A percentile compares a stretch with the other conserved stretches of the same genome.
phyloP scores from a whole-genome alignment of 2,113 vertebrate genomes.

The Dendropsophus ebraccatus region DNA sequence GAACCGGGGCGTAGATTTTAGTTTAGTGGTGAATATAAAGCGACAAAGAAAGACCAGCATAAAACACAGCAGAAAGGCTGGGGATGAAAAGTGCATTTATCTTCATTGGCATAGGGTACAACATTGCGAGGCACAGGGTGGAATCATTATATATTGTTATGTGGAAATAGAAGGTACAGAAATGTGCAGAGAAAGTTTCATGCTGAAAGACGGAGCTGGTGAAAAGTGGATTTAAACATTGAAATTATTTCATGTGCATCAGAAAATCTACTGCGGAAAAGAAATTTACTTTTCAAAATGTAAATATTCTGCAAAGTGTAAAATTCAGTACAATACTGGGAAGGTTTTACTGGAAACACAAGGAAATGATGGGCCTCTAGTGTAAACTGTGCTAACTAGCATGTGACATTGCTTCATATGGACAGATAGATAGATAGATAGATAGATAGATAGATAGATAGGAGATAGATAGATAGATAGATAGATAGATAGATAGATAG shows the following conservation, averaged over 20 bases:
- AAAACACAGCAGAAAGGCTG: background rate
- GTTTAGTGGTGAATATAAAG: slow-evolving; percentile 10
- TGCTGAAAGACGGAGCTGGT: background rate
- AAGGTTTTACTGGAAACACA: too few species aligned
- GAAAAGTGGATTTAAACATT: background rate
- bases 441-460: too few species aligned
- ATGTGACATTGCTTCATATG: too few species aligned
- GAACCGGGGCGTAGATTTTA: slow-evolving; percentile 23
- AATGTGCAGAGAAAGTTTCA: background rate
- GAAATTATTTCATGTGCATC: background rate
- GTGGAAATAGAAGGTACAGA: background rate
- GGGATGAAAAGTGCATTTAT: slow-evolving; percentile 29
- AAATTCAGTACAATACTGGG: too few species aligned
- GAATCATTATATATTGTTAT: background rate
- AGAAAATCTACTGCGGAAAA: background rate
- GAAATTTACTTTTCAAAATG: background rate
- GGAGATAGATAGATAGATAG: too few species aligned
- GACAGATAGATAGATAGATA: too few species aligned
- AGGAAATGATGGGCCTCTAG: background rate
- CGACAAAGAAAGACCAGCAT: background rate
- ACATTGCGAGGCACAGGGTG: background rate
- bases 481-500: too few species aligned
- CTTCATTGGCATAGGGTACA: slow-evolving; percentile 12
- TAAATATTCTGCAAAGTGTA: background rate
- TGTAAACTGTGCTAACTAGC: background rate